phyloP scores from a whole-genome alignment of 2,797 vertebrate genomes.

The Pangasius macronema region DNA sequence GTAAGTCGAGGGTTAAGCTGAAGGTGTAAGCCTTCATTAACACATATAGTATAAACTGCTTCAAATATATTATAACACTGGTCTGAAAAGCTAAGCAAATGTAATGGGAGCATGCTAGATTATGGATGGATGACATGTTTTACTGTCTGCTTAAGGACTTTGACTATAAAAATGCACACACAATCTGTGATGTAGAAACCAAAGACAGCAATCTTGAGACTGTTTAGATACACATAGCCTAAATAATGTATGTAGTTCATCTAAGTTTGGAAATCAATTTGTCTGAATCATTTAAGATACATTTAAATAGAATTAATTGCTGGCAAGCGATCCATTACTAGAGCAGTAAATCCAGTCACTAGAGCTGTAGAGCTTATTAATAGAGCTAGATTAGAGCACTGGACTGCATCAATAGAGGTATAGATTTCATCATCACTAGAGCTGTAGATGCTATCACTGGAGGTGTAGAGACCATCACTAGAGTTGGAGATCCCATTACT shows the following conservation, averaged over 20 bases:
- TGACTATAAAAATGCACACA: neutral
- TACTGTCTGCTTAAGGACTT: too few species aligned
- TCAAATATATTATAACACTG: neutral
- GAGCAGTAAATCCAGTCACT: neutral
- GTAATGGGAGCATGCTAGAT: neutral
- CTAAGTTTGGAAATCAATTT: neutral
- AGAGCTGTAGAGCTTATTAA: neutral
- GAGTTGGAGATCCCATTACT: neutral
- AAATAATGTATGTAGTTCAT: neutral
- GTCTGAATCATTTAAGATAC: neutral
- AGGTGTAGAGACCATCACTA: neutral
- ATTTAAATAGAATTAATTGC: neutral
- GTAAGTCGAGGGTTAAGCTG: neutral
- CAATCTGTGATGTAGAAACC: neutral
- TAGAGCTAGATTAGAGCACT: neutral
- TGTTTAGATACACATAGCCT: neutral
- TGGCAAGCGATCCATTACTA: neutral
- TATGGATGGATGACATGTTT: neutral
- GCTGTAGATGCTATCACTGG: neutral
- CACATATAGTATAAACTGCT: neutral
- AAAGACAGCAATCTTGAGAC: neutral
- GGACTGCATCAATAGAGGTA: neutral
- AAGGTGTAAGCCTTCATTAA: neutral
- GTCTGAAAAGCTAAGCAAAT: neutral
- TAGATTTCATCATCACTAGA: neutral